phyloP scores from a whole-genome alignment of 2,113 vertebrate species.

The Camelus dromedarius region DNA sequence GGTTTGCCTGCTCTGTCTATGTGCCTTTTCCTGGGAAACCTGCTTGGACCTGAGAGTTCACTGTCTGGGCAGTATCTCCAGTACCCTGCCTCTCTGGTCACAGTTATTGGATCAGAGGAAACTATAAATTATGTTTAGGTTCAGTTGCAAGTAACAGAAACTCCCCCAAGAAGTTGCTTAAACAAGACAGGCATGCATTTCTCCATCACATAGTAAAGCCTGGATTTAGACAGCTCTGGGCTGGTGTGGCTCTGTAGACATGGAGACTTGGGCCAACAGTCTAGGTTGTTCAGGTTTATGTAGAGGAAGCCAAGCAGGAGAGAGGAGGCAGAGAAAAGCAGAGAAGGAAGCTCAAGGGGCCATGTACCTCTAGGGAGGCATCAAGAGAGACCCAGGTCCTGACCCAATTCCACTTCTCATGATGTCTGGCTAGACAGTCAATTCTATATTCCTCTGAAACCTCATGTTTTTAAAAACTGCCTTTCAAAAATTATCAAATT shows the following conservation, averaged over 20 bases:
- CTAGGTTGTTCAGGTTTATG: neutral
- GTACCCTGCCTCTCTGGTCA: neutral
- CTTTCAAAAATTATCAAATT: neutral
- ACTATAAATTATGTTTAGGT: neutral
- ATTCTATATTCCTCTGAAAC: neutral
- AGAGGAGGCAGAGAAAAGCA: neutral
- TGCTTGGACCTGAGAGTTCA: neutral
- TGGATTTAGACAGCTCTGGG: neutral
- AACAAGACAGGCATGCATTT: neutral
- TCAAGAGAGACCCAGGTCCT: neutral
- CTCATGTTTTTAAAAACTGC: neutral
- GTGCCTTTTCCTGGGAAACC: neutral
- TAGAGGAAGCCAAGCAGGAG: neutral
- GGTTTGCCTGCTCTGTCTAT: neutral
- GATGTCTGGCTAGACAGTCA: neutral
- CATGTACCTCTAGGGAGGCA: rapidly evolving
- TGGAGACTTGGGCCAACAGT: no score
- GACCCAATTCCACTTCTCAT: neutral
- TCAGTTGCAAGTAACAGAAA: neutral
- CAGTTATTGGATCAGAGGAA: neutral
- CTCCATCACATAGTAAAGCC: neutral
- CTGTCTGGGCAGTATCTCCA: neutral
- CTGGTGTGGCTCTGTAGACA: neutral
- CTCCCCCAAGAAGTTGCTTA: neutral
- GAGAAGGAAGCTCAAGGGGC: neutral